Base-by-base conservation (phyloP, 2,797 vertebrate genomes). In the Aulostomus chinensis region DNA sequence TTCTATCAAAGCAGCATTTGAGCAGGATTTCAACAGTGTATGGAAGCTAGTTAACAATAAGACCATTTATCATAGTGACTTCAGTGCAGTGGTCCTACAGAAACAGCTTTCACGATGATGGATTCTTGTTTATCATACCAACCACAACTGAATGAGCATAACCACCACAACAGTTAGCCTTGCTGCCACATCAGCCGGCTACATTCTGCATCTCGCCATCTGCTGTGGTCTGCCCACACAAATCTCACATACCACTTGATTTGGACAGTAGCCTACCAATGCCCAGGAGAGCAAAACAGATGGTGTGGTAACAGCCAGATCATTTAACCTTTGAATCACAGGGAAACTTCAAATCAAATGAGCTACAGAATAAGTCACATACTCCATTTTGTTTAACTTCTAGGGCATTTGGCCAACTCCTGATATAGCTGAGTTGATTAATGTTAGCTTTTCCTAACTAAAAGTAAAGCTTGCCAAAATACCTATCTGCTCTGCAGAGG, bases 211-310 rank as follows among this genome's bases (percentile, higher is more conserved):
- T 69, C 70, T 57, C 58, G 59, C 84, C 86, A 86, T 86, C 83
- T 86, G 83, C 59, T 74, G 63, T 34, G 40, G 31, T 68, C 71
- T 75, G 46, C 83, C 78, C 76, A 84, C 83, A 66, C 62, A 28
- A 26, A 54, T 55, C 58, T 61, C 63, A 73, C 68, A 61, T 16
- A 62, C 39, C 80, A 58, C 68, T 76, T 58, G 65, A 70, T 65
- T 67, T 79, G 85, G 78, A 76, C 75, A 67, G 67, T 65, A 73
- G 79, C 68, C 68, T 59, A 60, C 65, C 70, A 71, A 68, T 22
- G 58, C 69, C 85, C 80, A 37, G 68, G 78, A 74, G 80, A 78
- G 66, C 65, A 68, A 65, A 67, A 68, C 83, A 81, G 81, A 81
- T 85, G 79, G 81, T 63, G 75, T 1, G 18, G 49, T 42, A 58